Evolutionary conservation across 2,797 vertebrate species (phyloP), one percentile per base, ranked within the genome.

Genomic region (Antennarius maculatus): DNA sequence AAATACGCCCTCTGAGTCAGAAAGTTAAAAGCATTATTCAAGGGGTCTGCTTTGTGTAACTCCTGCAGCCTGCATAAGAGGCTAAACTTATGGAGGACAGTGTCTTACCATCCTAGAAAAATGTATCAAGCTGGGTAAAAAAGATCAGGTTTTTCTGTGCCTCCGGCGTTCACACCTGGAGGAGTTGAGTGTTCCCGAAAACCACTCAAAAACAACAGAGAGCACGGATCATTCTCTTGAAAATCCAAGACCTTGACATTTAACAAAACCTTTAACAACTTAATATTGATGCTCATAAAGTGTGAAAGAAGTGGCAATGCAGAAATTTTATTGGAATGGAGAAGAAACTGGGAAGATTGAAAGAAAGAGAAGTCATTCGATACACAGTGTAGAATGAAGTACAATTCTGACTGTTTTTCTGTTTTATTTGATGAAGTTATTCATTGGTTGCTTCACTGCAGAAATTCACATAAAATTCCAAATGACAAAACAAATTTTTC

Each of bases 151-250:
- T 53, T 50, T 59, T 23, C 66, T 41, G 61, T 41, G 56, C 57
- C 59, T 58, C 63, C 34, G 65, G 58, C 57, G 34, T 39, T 71
- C 28, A 60, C 37, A 69, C 45, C 72, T 39, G 50, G 64, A 71
- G 73, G 71, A 66, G 5, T 34, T 71, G 71, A 66, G 5, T 34
- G 31, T 34, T 34, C 31, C 61, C 51, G 52, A 63, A 67, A 76
- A 55, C 59, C 68, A 56, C 47, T 62, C 17, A 56, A 55, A 66
- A 54, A 46, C 61, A 66, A 47, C 34, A 23, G 56, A 46, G 53
- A 58, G 29, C 16, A 29, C 16, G 14, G 16, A 7, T 39, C 60
- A 14, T 16, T 45, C 5, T 50, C 3, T 7, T 5, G 8, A 37
- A 29, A 42, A 18, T 61, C 0, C 55, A 46, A 57, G 16, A 42